Base-by-base conservation (phyloP, 2,888 invertebrate species). In the Melanophora roralis region DNA sequence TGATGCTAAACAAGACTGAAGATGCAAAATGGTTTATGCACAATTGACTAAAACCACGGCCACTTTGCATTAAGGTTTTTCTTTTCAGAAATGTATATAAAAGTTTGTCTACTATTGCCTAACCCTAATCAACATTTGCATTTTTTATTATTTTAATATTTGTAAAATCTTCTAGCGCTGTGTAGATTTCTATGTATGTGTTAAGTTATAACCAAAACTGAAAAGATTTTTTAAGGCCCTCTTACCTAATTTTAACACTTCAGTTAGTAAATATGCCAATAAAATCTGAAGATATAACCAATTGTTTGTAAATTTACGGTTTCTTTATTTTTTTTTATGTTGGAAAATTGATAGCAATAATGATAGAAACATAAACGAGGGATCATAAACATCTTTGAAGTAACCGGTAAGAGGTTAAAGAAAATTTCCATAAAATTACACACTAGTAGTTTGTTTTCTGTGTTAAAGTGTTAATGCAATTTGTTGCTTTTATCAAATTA, bases 241-340 rank as follows among this genome's bases (percentile, higher is more conserved):
- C 36, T 75, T 75, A 60, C 53, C 47, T 38, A 60, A 77, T 69
- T 77, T 72, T 55, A 77, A 76, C 74, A 81, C 81, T 71, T 72
- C 67, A 79, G 49, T 67, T 47, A 40, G 62, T 75, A 79, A 59
- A 16, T 36, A 71, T 65, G 53, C 74, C 65, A 71, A 79, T 69
- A 57, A 43, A 64, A 67, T 36, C 47, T 60, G 60, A 71, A 75
- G 65, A 71, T 74, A 53, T 38, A 59, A 38, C 62, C 64, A 43
- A 21, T 59, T 49, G 51, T 38, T 57, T 14, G 27, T 16, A 36
- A 45, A 34, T 23, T 21, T 67, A n/a, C 23, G 3, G 14, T 40
- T 40, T 40, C 6, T 40, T n/a, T 14, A 1, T n/a, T 14, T 14
- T 1, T 8, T 11, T 47, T 47, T 21, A 6, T 45, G 19, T 43